Evolutionary conservation across 2,888 invertebrate species (phyloP).

Genomic region (Neoaliturus tenellus): DNA sequence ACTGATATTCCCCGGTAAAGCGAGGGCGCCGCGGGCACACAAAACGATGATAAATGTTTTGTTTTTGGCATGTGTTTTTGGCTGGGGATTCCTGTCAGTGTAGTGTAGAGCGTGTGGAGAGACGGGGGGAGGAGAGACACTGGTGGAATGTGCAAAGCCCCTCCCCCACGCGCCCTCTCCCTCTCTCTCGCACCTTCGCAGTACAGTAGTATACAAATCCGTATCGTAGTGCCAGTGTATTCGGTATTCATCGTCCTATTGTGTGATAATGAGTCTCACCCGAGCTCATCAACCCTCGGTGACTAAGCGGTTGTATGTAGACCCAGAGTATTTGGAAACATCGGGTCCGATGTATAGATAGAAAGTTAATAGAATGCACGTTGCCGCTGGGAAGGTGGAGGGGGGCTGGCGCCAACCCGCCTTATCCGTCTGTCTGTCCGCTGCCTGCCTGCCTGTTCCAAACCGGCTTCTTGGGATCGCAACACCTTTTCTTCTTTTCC

Average conservation of each 20-base stretch:
- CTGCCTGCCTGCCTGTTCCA: conserved; percentile 11
- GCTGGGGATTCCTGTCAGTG: conserved; percentile 50
- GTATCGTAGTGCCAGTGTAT: neutral
- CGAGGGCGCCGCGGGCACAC: conserved; percentile 9
- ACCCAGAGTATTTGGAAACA: neutral
- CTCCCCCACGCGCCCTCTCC: conserved; percentile 32
- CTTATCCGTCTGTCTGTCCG: neutral
- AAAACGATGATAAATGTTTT: conserved; percentile 46
- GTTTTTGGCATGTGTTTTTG: conserved; percentile 56
- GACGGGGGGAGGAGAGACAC: conserved; percentile 51
- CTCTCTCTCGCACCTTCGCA: conserved; percentile 1
- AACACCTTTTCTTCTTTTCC: conserved; percentile 37
- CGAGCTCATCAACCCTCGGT: neutral
- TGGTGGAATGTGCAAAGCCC: conserved; percentile 54
- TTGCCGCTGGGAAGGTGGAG: neutral
- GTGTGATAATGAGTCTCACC: conserved; percentile 8
- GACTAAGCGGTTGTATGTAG: neutral
- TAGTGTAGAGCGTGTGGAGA: neutral
- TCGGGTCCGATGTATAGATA: conserved; percentile 25
- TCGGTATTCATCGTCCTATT: neutral
- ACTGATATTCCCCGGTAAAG: neutral
- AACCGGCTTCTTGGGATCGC: conserved; percentile 36
- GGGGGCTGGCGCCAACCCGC: conserved; percentile 40
- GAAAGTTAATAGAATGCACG: conserved; percentile 52
- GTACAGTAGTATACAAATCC: conserved; percentile 10